Conservation (phyloP, 35 echinoderm and acorn worm species). For the Hemicentrotus pulcherrimus region DNA sequence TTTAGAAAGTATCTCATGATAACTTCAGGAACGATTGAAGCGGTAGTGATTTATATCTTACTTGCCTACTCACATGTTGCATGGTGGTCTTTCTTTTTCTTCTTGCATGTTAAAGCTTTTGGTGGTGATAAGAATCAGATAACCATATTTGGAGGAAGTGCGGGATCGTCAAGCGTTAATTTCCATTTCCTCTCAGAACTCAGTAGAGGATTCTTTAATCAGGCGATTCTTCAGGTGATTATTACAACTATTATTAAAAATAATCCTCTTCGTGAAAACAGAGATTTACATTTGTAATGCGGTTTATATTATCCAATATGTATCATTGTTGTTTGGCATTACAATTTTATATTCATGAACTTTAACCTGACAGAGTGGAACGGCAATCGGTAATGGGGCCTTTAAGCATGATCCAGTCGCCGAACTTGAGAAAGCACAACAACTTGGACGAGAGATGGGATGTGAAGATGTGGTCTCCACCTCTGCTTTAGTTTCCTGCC, state of each 20-base stretch:
- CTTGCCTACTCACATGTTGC: no score
- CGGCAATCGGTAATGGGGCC: constrained; percentile 53
- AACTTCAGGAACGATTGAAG: no score
- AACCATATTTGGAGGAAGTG: constrained; percentile 78
- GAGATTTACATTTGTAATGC: no score
- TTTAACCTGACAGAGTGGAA: constrained; percentile 65
- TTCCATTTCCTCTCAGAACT: neutral
- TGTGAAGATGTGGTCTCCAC: constrained; percentile 32
- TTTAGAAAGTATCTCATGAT: no score
- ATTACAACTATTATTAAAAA: neutral
- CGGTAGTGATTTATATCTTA: no score
- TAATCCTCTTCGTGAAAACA: neutral
- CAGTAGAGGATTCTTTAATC: neutral
- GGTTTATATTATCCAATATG: no score
- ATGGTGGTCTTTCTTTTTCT: neutral
- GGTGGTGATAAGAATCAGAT: constrained; percentile 71
- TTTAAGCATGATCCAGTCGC: constrained; percentile 41
- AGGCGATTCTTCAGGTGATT: constrained; percentile 32
- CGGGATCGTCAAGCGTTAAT: constrained; percentile 68
- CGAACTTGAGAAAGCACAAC: constrained; percentile 25
- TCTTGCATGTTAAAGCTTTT: constrained; percentile 56
- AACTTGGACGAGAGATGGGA: constrained; percentile 42
- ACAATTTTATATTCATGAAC: no score
- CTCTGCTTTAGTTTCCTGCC: constrained; percentile 58
- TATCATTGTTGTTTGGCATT: no score